Evolutionary conservation across 2,113 vertebrate species (phyloP), one percentile per base, ranked within the genome.

Genomic region (Ceyx margarethae): DNA sequence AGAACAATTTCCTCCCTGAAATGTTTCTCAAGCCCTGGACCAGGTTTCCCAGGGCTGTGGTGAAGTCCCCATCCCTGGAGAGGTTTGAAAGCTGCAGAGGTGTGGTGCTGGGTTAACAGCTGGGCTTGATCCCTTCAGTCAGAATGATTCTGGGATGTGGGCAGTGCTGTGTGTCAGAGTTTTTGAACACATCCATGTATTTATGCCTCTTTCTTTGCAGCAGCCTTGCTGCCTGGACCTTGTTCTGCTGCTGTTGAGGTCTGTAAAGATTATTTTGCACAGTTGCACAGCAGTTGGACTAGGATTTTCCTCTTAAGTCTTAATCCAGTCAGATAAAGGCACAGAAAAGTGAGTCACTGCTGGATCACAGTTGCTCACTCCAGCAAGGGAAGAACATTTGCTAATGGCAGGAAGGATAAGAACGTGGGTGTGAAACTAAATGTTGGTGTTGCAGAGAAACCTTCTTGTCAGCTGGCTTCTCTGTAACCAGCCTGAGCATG

Each of bases 381-480:
- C 65, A 61, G 4, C 18, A 81, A 71, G 0, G 3, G 72, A 85
- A 94, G 67, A 85, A 77, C 31, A 26, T 48, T 80, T 76, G 85
- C 53, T 66, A 91, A 85, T 71, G 37, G 79, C 50, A 85, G 91
- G 87, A 94, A 94, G 67, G 87, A 65, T 87, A 76, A 77, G 42
- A 69, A 73, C 0, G 15, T 58, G 77, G 46, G 62, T 6, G 2
- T 69, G 64, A 91, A 74, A 58, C 33, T n/a, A 72, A 92, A 61
- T 31, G 26, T 7, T 53, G 35, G 21, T 31, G 28, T 19, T 76
- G 43, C 71, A 71, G 11, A 91, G 37, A 58, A 89, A 43, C 37
- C 13, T 58, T 23, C 26, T 23, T 35, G 28, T 74, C 64, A 71
- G 29, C 45, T 80, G 54, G 11, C 50, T 87, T 77, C 29, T 80